A percentile compares a stretch with the other conserved stretches of the same genome.
These are phyloP conservation scores for Pelmatolapia mariae DNA, from an alignment of 2,113 vertebrate species.

Conservation along the genomic window DNA sequence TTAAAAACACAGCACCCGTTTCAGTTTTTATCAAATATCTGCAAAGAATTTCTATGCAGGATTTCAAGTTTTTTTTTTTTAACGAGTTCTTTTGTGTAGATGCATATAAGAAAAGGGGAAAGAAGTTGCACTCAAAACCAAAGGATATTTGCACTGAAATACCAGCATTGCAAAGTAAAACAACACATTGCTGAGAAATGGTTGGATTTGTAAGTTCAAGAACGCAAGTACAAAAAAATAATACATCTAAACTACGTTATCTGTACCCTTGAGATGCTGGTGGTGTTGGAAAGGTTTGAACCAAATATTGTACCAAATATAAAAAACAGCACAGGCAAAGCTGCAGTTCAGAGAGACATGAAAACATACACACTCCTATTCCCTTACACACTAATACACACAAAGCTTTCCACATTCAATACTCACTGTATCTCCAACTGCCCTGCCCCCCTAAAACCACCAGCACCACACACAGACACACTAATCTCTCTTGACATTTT, in stretches of 20 bases:
- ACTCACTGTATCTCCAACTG: background rate
- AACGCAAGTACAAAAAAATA: background rate
- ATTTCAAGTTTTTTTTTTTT: background rate
- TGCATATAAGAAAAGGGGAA: background rate
- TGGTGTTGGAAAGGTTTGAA: background rate
- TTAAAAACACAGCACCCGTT: background rate
- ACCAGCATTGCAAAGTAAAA: background rate
- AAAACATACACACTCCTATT: background rate
- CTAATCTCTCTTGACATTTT: constrained; percentile 40
- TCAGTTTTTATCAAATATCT: background rate
- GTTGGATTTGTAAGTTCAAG: background rate
- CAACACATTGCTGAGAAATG: background rate
- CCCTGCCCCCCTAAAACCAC: background rate
- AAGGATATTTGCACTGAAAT: background rate
- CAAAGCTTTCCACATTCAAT: background rate
- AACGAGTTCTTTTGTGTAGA: background rate
- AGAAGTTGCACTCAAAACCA: background rate
- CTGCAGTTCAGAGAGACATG: background rate
- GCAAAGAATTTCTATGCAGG: background rate
- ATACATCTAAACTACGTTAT: background rate
- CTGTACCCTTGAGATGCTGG: background rate
- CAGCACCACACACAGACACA: background rate
- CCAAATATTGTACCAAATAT: background rate
- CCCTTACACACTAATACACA: background rate
- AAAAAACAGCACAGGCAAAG: background rate